Conservation (phyloP, 1,140 invertebrate species). For the Zaprionus davidi region DNA sequence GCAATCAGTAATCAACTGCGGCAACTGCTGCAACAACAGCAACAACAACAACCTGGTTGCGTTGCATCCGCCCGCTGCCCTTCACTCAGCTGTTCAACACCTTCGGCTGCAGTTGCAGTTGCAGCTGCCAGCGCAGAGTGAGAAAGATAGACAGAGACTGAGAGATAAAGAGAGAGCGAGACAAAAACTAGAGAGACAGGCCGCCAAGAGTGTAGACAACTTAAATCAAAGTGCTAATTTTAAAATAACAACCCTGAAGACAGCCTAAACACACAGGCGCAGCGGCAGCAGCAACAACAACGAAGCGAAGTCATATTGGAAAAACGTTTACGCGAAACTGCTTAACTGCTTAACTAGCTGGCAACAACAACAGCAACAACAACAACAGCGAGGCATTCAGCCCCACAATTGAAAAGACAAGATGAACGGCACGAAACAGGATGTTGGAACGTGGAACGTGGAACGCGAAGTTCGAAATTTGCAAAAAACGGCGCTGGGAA, state of each 20-base stretch:
- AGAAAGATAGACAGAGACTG: background rate
- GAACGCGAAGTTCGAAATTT: conserved; percentile 74
- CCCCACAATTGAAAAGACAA: conserved; percentile 79
- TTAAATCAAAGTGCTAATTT: conserved; percentile 83
- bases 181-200: conserved; percentile 63
- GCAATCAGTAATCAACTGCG: conserved; percentile 59
- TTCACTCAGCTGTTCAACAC: conserved; percentile 81
- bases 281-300: conserved; percentile 31
- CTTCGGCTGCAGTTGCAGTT: conserved; percentile 53
- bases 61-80: conserved; percentile 48
- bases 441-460: conserved; percentile 81
- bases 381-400: conserved; percentile 38
- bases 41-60: conserved; percentile 14
- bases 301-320: conserved; percentile 69
- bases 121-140: conserved; percentile 35
- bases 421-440: conserved; percentile 81
- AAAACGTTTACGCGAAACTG: conserved; percentile 80
- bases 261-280: conserved; percentile 78
- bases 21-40: conserved; percentile 10
- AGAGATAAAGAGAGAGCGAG: background rate
- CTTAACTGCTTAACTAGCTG: conserved; percentile 81
- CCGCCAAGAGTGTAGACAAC: conserved; percentile 80
- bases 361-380: conserved; percentile 58
- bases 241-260: conserved; percentile 81
- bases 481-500: conserved; percentile 55